These are phyloP conservation scores for Germaria angustata DNA, from an alignment of 2,888 invertebrate genomes.

Conservation along the genomic window DNA sequence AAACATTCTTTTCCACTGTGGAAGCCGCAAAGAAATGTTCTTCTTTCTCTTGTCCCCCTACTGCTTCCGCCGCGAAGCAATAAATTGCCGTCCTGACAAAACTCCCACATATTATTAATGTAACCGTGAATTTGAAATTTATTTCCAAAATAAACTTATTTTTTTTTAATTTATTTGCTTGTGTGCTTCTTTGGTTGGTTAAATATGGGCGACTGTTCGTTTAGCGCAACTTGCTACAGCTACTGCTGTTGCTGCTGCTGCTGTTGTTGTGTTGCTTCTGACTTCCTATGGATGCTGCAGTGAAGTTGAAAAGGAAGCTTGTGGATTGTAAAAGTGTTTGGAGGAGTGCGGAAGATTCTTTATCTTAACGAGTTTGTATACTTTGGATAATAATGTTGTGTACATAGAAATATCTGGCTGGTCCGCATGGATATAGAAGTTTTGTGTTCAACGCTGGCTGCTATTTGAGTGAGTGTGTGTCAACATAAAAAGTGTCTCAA, in stretches of 20 bases:
- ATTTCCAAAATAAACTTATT: constrained; percentile 25
- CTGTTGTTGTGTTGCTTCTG: neutral
- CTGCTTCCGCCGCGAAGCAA: no score
- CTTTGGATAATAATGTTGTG: constrained; percentile 52
- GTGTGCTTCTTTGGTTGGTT: neutral
- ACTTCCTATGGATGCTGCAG: neutral
- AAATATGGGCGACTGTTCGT: neutral
- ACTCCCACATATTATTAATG: constrained; percentile 37
- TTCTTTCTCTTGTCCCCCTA: neutral
- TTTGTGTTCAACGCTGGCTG: neutral
- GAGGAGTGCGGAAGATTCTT: constrained; percentile 31
- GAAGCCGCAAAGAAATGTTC: constrained; percentile 5
- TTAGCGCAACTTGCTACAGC: neutral
- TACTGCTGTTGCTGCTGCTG: neutral
- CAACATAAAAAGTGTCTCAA: neutral
- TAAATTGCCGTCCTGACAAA: neutral
- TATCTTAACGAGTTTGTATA: constrained; percentile 62
- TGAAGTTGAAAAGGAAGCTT: neutral
- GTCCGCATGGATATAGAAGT: neutral
- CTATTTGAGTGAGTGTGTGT: neutral
- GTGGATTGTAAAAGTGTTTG: neutral
- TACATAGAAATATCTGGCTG: constrained; percentile 7
- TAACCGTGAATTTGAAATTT: constrained; percentile 57
- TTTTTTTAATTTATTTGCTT: constrained; percentile 12
- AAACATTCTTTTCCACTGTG: neutral